Evolutionary conservation across 1,140 invertebrate genomes (phyloP), one percentile per base, ranked within the genome.

Genomic region (Chironomus tepperi): DNA sequence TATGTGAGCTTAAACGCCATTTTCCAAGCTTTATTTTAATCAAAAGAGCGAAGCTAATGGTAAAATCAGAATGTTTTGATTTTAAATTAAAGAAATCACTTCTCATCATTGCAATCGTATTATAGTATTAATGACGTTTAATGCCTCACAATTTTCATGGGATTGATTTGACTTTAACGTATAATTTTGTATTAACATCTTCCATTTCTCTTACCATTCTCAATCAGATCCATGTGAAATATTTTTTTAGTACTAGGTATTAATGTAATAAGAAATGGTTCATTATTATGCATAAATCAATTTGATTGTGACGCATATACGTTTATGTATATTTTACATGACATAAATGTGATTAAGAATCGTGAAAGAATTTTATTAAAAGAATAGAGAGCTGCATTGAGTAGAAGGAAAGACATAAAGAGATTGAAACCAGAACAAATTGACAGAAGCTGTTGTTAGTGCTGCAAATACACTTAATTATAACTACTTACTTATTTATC

Each of bases 41-140:
- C 47, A 57, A 57, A 57, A 57, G 47, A 57, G 47, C 3, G 12
- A n/a, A 57, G 12, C 12, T n/a, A n/a, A 57, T n/a, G n/a, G 47
- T 12, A 57, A 57, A 57, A 57, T 57, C 47, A 57, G 47, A 57
- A n/a, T 57, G 47, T 57, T 57, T 57, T 57, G 47, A 57, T 57
- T 57, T 57, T n/a, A 57, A 57, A 57, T 57, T 57, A 57, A 57
- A 57, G 47, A 57, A 57, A 57, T 57, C 47, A n/a, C 47, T 57
- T 57, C 47, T 57, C 47, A 57, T 57, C 47, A 57, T n/a, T 57
- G 12, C n/a, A 57, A n/a, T 12, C 47, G 47, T n/a, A 15, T 12
- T 15, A 15, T 34, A 34, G 15, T 47, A 47, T 5, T 57, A 57
- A 57, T 57, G 47, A 57, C 47, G 0, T 12, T 57, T 57, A 57